A percentile compares a stretch with the other conserved stretches of the same genome.
Evolutionary conservation across 2,888 invertebrate genomes (phyloP).

Genomic region (Tenthredo notha): DNA sequence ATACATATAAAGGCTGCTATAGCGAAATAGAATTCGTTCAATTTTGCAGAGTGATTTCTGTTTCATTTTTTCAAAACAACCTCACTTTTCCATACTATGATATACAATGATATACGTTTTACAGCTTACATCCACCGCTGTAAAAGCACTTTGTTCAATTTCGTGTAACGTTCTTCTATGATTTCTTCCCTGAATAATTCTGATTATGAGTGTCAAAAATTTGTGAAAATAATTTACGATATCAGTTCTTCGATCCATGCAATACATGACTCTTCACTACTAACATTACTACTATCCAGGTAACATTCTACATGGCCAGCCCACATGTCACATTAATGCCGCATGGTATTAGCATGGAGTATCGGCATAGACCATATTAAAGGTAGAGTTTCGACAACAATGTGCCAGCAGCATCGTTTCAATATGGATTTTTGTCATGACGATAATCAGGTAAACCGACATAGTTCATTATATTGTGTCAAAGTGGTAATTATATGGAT

Average conservation of each 20-base stretch:
- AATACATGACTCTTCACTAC: background rate
- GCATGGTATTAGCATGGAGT: too few relatives aligned
- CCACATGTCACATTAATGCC: too few relatives aligned
- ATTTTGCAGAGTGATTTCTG: background rate
- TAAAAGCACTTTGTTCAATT: slow-evolving; percentile 3
- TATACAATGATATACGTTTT: background rate
- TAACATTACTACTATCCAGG: too few relatives aligned
- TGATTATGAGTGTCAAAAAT: background rate
- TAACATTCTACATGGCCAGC: too few relatives aligned
- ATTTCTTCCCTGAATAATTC: background rate
- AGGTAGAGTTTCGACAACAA: too few relatives aligned
- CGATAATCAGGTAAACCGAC: too few relatives aligned
- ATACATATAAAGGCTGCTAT: background rate
- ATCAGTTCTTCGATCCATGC: background rate
- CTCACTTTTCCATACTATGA: background rate
- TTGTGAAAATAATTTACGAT: background rate
- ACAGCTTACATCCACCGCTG: background rate
- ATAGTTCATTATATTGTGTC: too few relatives aligned
- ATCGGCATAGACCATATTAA: too few relatives aligned
- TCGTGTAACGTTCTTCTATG: background rate
- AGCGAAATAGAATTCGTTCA: background rate
- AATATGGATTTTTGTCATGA: too few relatives aligned
- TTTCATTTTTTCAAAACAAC: background rate
- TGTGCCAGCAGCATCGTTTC: too few relatives aligned
- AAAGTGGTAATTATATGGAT: too few relatives aligned